phyloP scores from a whole-genome alignment of 2,113 vertebrate genomes.

The Turnix velox region DNA sequence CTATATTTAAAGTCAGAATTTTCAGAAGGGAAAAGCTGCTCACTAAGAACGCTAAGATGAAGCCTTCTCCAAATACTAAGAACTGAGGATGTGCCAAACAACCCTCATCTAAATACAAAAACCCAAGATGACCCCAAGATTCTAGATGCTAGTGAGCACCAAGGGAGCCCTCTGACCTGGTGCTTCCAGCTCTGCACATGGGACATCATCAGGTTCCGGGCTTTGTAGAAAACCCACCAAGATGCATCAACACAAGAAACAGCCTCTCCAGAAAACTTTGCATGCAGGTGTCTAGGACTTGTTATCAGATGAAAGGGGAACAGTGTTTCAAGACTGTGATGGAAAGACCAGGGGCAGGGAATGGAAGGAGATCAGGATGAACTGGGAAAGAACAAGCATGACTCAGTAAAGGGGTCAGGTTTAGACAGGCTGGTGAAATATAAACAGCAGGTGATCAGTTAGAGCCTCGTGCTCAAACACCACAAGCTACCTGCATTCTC shows the following conservation, averaged over 20 bases:
- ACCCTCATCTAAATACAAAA: neutral
- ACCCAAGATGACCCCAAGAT: neutral
- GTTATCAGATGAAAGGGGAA: neutral
- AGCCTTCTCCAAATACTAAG: neutral
- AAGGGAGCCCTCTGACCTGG: neutral
- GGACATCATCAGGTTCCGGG: accelerated
- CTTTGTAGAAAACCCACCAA: neutral
- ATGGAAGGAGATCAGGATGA: neutral
- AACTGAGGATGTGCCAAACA: neutral
- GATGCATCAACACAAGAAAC: neutral
- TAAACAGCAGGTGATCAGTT: neutral
- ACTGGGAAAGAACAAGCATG: neutral
- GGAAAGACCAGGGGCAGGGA: neutral
- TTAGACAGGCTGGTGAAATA: neutral
- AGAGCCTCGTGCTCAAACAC: neutral
- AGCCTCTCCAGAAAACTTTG: neutral
- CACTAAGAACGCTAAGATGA: neutral
- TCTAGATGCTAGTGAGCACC: neutral
- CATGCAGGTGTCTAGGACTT: neutral
- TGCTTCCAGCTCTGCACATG: accelerated
- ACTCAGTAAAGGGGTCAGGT: neutral
- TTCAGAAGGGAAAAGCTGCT: neutral
- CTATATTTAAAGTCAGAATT: neutral
- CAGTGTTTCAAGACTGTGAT: neutral
- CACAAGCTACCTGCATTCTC: neutral